Evolutionary conservation across 2,797 vertebrate genomes (phyloP).

Genomic region (Ctenochaetus hawaiiensis): DNA sequence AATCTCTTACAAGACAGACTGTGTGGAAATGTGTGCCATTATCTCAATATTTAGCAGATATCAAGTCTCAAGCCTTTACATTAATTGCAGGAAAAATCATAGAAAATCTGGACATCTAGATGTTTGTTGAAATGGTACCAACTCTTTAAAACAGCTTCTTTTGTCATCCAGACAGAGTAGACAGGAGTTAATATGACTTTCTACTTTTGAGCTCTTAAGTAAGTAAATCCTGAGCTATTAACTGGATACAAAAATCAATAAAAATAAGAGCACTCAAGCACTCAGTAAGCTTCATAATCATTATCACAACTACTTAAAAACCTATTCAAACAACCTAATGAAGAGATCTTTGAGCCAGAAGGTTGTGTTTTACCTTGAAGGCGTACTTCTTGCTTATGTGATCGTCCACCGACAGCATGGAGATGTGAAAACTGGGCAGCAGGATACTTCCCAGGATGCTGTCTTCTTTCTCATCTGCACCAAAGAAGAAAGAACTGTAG

Average conservation of each 20-base stretch:
- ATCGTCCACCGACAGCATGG: conserved; percentile 93
- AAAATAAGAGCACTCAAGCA: too few species aligned
- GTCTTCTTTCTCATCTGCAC: conserved; percentile 96
- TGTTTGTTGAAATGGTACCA: not conserved
- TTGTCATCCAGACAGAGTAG: not conserved
- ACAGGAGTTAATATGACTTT: not conserved
- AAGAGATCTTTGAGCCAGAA: not conserved
- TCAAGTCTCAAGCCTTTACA: not conserved
- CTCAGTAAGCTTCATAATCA: not conserved
- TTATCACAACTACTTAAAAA: not conserved
- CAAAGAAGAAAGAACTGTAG: not conserved
- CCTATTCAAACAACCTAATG: too few species aligned
- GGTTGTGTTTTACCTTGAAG: conserved; percentile 89
- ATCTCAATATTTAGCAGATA: not conserved
- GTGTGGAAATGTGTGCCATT: too few species aligned
- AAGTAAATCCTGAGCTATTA: not conserved
- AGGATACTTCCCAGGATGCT: conserved; percentile 95
- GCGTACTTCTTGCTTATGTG: conserved; percentile 95
- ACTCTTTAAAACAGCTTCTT: not conserved
- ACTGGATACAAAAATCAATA: not conserved
- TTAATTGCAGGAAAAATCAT: not conserved
- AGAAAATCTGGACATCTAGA: not conserved
- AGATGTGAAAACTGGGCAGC: conserved; percentile 95
- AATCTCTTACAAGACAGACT: too few species aligned
- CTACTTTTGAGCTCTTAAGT: not conserved